A percentile compares a stretch with the other conserved stretches of the same genome.
Evolutionary conservation across 2,113 vertebrate genomes (phyloP).

Genomic region (Ptilorrhoa leucosticta): DNA sequence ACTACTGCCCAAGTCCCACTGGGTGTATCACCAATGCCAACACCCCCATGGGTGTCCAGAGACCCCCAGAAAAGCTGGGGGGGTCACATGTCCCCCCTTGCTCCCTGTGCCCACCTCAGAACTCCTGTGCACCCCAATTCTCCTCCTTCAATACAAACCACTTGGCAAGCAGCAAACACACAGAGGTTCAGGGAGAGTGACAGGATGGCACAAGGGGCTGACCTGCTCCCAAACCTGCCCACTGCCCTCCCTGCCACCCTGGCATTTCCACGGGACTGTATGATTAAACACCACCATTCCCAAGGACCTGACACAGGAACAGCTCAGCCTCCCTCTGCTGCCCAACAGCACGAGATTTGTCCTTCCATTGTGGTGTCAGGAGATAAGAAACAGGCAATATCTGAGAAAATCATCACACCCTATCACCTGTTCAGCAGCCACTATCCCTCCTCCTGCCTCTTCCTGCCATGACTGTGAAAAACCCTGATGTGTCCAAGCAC

Average conservation of each 20-base stretch:
- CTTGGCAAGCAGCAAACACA: neutral
- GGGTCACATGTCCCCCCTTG: rapidly evolving
- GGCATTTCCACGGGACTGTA: neutral
- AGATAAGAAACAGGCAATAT: neutral
- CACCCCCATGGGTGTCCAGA: rapidly evolving
- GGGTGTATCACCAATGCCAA: neutral
- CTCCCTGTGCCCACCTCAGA: rapidly evolving
- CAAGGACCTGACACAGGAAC: neutral
- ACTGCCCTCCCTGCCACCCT: neutral
- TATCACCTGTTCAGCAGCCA: neutral
- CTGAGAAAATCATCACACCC: neutral
- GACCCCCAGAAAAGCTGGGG: neutral
- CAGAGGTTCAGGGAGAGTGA: rapidly evolving
- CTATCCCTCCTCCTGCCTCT: neutral
- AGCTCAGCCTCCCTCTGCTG: neutral
- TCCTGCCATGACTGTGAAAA: neutral
- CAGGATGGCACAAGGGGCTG: neutral
- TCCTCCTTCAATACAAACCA: neutral
- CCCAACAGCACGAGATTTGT: neutral
- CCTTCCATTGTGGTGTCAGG: neutral
- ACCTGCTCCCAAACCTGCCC: neutral
- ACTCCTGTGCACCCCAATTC: neutral
- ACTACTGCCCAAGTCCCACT: rapidly evolving
- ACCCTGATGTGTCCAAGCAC: neutral
- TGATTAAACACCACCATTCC: neutral